Conservation (phyloP, 2,113 vertebrate species). For the Polyodon spathula region DNA sequence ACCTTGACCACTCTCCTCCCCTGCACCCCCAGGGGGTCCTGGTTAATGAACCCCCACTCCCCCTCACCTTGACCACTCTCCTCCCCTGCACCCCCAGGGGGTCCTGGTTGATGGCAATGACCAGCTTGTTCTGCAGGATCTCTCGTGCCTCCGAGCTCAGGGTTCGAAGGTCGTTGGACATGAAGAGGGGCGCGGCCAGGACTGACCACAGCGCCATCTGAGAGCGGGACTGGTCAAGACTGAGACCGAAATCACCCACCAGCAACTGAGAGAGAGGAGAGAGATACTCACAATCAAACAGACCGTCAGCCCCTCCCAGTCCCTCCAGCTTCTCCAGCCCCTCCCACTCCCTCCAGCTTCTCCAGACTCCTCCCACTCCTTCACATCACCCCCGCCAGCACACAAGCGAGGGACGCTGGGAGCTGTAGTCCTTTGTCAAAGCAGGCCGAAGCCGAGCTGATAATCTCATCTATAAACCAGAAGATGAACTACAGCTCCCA, state of each 20-base stretch:
- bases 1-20: conserved; percentile 77
- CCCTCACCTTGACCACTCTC: conserved; percentile 73
- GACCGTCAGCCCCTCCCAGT: too few relatives aligned
- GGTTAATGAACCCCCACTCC: conserved; percentile 80
- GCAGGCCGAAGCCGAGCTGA: too few relatives aligned
- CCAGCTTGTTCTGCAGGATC: conserved; percentile 77
- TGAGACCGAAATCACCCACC: conserved; percentile 83
- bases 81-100: conserved; percentile 74
- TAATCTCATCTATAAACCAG: too few relatives aligned
- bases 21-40: conserved; percentile 78
- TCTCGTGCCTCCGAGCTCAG: conserved; percentile 51
- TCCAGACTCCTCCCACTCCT: too few relatives aligned
- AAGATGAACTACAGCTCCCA: too few relatives aligned
- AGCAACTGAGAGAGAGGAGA: too few relatives aligned
- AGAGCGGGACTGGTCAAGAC: conserved; percentile 73
- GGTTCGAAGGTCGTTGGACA: conserved; percentile 83
- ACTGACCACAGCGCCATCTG: conserved; percentile 93
- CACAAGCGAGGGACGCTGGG: too few relatives aligned
- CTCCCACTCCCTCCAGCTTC: too few relatives aligned
- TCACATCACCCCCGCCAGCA: too few relatives aligned
- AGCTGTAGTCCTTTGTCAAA: too few relatives aligned
- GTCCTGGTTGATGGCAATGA: conserved; percentile 84
- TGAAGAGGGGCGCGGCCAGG: conserved; percentile 84
- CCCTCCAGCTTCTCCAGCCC: too few relatives aligned
- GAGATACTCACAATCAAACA: too few relatives aligned